Conservation (phyloP, 53 echinoderm and acorn worm genomes). For the Paracentrotus lividus region DNA sequence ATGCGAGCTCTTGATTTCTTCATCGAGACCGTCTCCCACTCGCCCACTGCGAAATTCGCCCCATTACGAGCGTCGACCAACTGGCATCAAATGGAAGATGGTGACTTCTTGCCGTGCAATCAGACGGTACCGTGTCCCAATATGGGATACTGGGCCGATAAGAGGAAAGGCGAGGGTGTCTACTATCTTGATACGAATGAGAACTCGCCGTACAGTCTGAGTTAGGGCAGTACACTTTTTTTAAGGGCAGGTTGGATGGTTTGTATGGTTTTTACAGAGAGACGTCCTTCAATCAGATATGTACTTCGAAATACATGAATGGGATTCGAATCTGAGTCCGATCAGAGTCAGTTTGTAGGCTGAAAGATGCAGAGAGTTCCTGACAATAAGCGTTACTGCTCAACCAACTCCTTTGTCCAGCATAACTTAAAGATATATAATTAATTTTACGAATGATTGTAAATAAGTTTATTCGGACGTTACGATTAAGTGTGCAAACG, state of each 20-base stretch:
- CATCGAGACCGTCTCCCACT: not conserved
- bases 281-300: not conserved
- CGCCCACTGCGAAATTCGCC: not conserved
- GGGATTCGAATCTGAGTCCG: no score
- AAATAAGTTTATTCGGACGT: no score
- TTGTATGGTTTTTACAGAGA: no score
- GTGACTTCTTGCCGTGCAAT: conserved; percentile 7
- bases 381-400: no score
- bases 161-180: conserved; percentile 9
- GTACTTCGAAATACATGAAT: not conserved
- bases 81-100: not conserved
- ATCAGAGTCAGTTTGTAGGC: no score
- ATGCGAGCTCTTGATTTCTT: conserved; percentile 38
- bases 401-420: no score
- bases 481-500: no score
- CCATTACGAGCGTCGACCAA: not conserved
- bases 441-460: no score
- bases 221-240: not conserved
- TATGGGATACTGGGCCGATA: conserved; percentile 45
- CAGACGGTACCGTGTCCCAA: not conserved
- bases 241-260: not conserved
- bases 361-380: no score
- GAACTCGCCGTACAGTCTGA: not conserved
- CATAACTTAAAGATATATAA: no score
- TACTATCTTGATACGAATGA: conserved; percentile 41